Percentiles rank a stretch among this genome's conserved stretches.
Evolutionary conservation across 2,113 vertebrate species (phyloP).

Genomic region (Rhinoderma darwinii): DNA sequence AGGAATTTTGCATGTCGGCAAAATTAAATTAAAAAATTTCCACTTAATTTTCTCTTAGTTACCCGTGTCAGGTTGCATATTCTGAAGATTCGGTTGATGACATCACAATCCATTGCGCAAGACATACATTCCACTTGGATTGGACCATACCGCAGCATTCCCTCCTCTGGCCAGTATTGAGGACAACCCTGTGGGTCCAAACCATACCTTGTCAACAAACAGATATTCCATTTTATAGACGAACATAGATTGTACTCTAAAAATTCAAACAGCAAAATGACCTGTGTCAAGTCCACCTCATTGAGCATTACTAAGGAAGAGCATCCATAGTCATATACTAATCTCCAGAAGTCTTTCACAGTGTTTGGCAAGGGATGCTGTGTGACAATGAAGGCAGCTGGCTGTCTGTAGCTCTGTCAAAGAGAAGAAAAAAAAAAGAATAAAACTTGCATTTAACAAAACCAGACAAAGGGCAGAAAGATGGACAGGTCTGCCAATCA

Average conservation of each 20-base stretch:
- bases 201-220: neutral
- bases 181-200: slow-evolving; percentile 86
- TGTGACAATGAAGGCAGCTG: slow-evolving; percentile 97
- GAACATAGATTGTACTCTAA: neutral
- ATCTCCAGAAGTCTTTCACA: slow-evolving; percentile 98
- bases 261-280: slow-evolving; percentile 65
- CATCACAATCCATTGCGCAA: slow-evolving; percentile 96
- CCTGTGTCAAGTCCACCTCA: slow-evolving; percentile 96
- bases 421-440: neutral
- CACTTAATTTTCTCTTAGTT: neutral
- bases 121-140: slow-evolving; percentile 99
- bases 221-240: neutral
- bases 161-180: slow-evolving; percentile 98
- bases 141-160: slow-evolving; percentile 91
- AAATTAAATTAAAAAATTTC: too few relatives aligned
- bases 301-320: slow-evolving; percentile 98
- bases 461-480: neutral
- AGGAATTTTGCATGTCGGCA: too few relatives aligned
- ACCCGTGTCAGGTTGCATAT: slow-evolving; percentile 98
- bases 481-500: neutral
- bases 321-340: slow-evolving; percentile 98
- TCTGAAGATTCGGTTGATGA: slow-evolving; percentile 95
- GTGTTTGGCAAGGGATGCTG: slow-evolving; percentile 97
- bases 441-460: neutral
- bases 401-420: slow-evolving; percentile 95